A percentile compares a stretch with the other conserved stretches of the same genome.
phyloP scores from a whole-genome alignment of 2,113 vertebrate genomes.

The Apodemus speciosus region DNA sequence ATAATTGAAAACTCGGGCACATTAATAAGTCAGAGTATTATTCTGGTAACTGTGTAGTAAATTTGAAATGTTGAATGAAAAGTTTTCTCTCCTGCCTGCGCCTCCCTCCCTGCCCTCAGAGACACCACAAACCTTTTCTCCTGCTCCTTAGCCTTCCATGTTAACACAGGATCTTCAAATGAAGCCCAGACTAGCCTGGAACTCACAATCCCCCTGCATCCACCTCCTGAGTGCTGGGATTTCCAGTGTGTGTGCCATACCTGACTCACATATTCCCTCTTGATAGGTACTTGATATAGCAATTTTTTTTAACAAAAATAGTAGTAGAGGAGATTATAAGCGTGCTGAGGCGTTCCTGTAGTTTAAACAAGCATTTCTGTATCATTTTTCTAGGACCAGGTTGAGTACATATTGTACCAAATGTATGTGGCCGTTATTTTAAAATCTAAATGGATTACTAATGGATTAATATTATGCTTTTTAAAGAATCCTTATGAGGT shows the following conservation, averaged over 20 bases:
- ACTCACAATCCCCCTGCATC: neutral
- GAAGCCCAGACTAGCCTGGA: neutral
- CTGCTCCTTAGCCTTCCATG: neutral
- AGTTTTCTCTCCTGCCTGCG: neutral
- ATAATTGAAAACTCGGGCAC: neutral
- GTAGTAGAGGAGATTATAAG: conserved; percentile 9
- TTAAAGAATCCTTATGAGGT: conserved; percentile 43
- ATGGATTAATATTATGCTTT: conserved; percentile 63
- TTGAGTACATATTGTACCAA: conserved; percentile 44
- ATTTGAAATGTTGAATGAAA: conserved; percentile 53
- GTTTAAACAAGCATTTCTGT: conserved; percentile 40
- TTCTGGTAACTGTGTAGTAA: neutral
- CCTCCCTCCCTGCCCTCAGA: neutral
- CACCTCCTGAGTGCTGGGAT: neutral
- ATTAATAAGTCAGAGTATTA: neutral
- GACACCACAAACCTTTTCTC: neutral
- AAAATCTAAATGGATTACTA: conserved; percentile 64
- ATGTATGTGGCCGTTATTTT: conserved; percentile 21
- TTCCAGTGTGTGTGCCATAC: neutral
- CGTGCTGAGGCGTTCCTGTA: neutral
- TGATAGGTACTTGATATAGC: neutral
- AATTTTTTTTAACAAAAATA: neutral
- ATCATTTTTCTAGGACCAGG: conserved; percentile 58
- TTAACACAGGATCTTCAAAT: neutral
- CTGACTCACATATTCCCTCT: neutral